phyloP scores from a whole-genome alignment of 2,113 vertebrate genomes.

The Ammodytes marinus region DNA sequence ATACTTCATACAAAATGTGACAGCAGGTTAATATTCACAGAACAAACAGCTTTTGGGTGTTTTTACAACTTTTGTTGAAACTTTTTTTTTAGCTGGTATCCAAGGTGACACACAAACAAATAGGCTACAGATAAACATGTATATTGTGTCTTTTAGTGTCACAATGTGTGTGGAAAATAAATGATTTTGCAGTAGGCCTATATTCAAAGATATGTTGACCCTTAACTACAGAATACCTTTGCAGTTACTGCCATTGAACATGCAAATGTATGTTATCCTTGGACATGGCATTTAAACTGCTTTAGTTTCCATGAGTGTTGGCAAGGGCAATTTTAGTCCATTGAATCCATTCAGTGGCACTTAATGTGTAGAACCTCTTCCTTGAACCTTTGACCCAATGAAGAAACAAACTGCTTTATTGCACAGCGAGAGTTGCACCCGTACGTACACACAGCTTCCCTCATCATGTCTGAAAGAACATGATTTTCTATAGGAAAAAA shows the following conservation, averaged over 20 bases:
- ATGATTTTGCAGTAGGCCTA: neutral
- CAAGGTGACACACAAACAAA: neutral
- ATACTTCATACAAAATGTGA: slow-evolving; percentile 47
- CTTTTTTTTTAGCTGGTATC: neutral
- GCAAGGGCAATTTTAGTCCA: neutral
- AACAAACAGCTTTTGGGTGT: neutral
- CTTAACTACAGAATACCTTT: neutral
- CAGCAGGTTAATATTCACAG: neutral
- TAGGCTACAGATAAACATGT: neutral
- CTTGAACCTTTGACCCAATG: no score
- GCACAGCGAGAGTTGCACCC: neutral
- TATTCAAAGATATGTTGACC: neutral
- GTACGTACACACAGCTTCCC: neutral
- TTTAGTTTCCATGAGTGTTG: no score
- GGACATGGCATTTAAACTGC: neutral
- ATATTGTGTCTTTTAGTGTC: neutral
- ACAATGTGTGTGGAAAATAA: neutral
- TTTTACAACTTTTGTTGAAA: neutral
- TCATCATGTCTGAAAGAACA: no score
- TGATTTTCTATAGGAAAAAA: neutral
- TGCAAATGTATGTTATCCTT: neutral
- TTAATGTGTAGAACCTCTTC: neutral
- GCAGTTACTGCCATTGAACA: neutral
- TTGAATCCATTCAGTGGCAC: neutral
- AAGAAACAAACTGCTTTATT: neutral